Base-by-base conservation (phyloP, 2,113 vertebrate species). In the Tachycineta bicolor region DNA sequence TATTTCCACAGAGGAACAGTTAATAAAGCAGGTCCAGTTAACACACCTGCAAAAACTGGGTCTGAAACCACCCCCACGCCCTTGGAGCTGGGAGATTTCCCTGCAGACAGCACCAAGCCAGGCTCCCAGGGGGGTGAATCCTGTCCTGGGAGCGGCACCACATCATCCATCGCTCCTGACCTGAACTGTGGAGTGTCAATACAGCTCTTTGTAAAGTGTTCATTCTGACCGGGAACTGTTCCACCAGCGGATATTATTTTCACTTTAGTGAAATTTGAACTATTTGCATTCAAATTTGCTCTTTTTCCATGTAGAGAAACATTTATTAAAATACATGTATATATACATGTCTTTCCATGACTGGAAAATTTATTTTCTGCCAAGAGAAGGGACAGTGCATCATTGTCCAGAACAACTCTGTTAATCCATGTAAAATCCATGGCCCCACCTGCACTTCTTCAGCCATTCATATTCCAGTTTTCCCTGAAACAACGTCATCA, bases 361-460 rank as follows among this genome's bases (percentile, higher is more conserved):
- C 84, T 96, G 87, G 90, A 96, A 96, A 95, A 92, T 83, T 81
- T 94, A 92, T 73, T 89, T 94, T 82, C 78, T 68, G 79, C 93
- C 93, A 97, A 96, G 92, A 87, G 95, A 94, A 97, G 26, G 94
- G 97, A 96, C 94, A 96, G 91, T 87, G 92, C 97, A 95, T 96
- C 94, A 97, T 89, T 96, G 94, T 96, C 93, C 92, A 96, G 75
- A 96, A 87, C 26, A 96, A 90, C 93, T 89, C 95, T 74, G 37
- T 70, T 97, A 95, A 97, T 95, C 95, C 87, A 0, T 41, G 71
- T 46, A 96, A 94, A 97, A 87, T 69, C 28, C 50, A 70, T 39
- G 74, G 69, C 41, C 49, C 97, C 96, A 96, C 94, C 94, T 98
- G 96, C 83, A 93, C 64, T 96, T 95, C 96, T 95, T 97, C 96